These are phyloP conservation scores for Neoascia interrupta DNA, from an alignment of 2,888 invertebrate genomes.

Conservation along the genomic window DNA sequence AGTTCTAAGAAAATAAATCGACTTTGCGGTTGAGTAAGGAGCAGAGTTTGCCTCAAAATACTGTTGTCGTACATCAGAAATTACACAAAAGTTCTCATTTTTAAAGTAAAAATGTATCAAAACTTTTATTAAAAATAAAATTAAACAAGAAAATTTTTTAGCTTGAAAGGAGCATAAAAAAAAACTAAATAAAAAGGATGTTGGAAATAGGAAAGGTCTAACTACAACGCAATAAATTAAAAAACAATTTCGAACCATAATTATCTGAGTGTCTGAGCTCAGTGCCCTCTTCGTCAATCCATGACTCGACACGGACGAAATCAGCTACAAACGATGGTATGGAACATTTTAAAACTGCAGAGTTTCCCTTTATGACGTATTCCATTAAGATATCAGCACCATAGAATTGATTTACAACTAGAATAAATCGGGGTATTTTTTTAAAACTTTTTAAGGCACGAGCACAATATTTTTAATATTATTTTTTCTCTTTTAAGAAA, in stretches of 20 bases:
- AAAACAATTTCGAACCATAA: slow-evolving; percentile 79
- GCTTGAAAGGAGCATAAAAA: background rate
- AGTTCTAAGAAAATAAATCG: no score
- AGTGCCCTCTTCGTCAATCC: slow-evolving; percentile 85
- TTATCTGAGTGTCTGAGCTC: slow-evolving; percentile 80
- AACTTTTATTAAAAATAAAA: no score
- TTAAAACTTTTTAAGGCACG: no score
- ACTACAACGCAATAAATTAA: background rate
- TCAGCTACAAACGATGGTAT: slow-evolving; percentile 88
- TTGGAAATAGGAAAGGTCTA: background rate
- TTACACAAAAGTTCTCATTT: no score
- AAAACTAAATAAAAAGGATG: background rate
- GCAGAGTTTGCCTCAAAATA: no score
- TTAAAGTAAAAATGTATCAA: background rate
- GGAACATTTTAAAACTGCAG: slow-evolving; percentile 86
- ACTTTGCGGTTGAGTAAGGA: no score
- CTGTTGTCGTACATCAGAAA: no score
- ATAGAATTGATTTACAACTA: slow-evolving; percentile 87
- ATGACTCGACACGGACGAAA: slow-evolving; percentile 86
- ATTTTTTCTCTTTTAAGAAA: no score
- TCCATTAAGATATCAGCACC: slow-evolving; percentile 87
- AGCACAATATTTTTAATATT: no score
- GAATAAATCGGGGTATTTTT: no score
- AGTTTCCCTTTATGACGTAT: slow-evolving; percentile 87
- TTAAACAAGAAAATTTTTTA: background rate